Evolutionary conservation across 2,113 vertebrate genomes (phyloP).

Genomic region (Patagioenas fasciata): DNA sequence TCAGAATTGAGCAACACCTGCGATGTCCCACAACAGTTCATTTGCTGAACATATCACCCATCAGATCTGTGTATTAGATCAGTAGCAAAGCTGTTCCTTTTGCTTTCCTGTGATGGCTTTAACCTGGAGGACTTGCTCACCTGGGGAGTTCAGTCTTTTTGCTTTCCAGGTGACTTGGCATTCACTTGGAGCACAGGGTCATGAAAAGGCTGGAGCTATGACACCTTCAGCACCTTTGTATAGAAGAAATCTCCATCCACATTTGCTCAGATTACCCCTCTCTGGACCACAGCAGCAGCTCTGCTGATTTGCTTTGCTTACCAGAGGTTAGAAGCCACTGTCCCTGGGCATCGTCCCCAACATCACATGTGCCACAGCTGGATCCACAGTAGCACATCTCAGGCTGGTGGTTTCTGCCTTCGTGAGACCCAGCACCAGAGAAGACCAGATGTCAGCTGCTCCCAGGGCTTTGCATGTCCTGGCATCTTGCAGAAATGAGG

Average conservation of each 20-base stretch:
- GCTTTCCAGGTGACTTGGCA: background rate
- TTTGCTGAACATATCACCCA: background rate
- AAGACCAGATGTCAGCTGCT: rapidly evolving
- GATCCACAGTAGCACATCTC: background rate
- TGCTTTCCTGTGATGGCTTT: background rate
- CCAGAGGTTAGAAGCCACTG: background rate
- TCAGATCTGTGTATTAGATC: background rate
- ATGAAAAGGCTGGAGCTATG: background rate
- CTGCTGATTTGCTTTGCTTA: background rate
- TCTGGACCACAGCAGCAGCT: background rate
- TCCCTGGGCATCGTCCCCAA: rapidly evolving
- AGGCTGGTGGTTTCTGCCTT: background rate
- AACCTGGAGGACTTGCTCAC: background rate
- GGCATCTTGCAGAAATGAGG: background rate
- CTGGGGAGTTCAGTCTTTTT: background rate
- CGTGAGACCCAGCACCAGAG: background rate
- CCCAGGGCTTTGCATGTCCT: background rate
- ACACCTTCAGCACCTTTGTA: background rate
- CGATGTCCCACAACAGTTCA: background rate
- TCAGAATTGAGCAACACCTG: background rate
- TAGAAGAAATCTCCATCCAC: too few relatives aligned
- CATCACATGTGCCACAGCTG: rapidly evolving
- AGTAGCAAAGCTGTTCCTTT: background rate
- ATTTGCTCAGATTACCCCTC: background rate
- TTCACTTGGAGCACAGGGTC: background rate